Percentiles rank a stretch among this genome's conserved stretches.
Evolutionary conservation across 2,797 vertebrate species (phyloP).

Genomic region (Rhincodon typus): DNA sequence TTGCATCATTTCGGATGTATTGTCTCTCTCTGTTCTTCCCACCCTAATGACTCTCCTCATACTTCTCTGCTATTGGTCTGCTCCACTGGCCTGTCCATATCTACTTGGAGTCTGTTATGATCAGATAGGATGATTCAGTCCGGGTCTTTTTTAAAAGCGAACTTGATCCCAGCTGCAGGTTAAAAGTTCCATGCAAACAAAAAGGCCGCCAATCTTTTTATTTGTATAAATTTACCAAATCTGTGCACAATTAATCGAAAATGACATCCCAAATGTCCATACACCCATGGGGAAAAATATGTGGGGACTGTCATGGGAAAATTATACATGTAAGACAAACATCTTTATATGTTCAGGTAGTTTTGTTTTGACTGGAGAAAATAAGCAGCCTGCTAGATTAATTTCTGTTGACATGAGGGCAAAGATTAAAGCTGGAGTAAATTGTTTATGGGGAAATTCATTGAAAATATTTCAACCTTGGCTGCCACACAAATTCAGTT

Average conservation of each 20-base stretch:
- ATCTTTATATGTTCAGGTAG: neutral
- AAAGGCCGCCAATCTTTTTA: neutral
- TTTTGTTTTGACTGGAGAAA: neutral
- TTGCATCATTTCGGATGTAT: neutral
- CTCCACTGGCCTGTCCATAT: neutral
- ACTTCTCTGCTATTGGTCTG: neutral
- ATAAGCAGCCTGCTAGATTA: neutral
- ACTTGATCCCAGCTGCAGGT: neutral
- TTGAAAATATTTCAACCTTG: neutral
- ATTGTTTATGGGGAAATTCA: neutral
- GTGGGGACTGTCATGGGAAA: neutral
- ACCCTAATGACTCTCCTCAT: neutral
- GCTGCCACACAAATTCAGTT: neutral
- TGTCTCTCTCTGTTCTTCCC: neutral
- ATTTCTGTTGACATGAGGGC: neutral
- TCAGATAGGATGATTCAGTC: neutral
- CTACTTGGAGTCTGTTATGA: neutral
- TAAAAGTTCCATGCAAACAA: neutral
- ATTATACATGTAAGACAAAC: neutral
- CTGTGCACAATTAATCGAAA: neutral
- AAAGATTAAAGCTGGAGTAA: neutral
- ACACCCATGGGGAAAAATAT: neutral
- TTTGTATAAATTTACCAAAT: neutral
- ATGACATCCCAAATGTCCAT: neutral
- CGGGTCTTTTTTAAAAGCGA: neutral